phyloP scores from a whole-genome alignment of 2,888 invertebrate genomes.

The Eupithecia subumbrata region DNA sequence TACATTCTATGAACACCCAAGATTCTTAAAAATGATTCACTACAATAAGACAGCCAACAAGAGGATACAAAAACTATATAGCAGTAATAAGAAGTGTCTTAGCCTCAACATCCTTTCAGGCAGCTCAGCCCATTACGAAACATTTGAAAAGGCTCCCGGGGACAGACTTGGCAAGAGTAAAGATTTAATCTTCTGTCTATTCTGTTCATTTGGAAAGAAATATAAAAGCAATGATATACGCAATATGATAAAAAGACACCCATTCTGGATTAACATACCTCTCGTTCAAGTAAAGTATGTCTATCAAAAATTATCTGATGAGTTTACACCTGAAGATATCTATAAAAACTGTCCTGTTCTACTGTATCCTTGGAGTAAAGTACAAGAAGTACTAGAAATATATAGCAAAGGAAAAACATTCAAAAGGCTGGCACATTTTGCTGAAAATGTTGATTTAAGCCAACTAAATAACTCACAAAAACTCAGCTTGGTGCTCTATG shows the following conservation, averaged over 20 bases:
- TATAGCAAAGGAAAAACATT: slow-evolving; percentile 46
- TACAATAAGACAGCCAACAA: slow-evolving; percentile 70
- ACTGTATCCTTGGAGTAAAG: slow-evolving; percentile 78
- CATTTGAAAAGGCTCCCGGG: slow-evolving; percentile 74
- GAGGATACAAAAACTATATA: slow-evolving; percentile 64
- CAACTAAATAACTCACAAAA: slow-evolving; percentile 66
- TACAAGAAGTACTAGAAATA: slow-evolving; percentile 55
- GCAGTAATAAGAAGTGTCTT: slow-evolving; percentile 71
- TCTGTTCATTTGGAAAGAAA: slow-evolving; percentile 60
- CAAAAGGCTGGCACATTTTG: slow-evolving; percentile 38
- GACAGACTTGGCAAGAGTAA: slow-evolving; percentile 76
- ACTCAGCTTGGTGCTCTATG: slow-evolving; percentile 72
- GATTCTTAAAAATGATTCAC: slow-evolving; percentile 76
- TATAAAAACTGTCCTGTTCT: slow-evolving; percentile 74
- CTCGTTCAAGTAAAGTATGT: slow-evolving; percentile 71
- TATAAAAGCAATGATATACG: slow-evolving; percentile 60
- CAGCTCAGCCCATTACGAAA: slow-evolving; percentile 67
- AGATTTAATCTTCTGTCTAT: slow-evolving; percentile 72
- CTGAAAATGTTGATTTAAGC: slow-evolving; percentile 59
- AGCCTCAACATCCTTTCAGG: slow-evolving; percentile 77
- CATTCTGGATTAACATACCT: slow-evolving; percentile 78
- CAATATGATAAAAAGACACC: slow-evolving; percentile 67
- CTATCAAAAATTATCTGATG: slow-evolving; percentile 60
- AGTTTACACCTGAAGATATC: slow-evolving; percentile 68
- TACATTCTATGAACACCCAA: slow-evolving; percentile 69